A percentile compares a stretch with the other conserved stretches of the same genome.
phyloP scores from a whole-genome alignment of 2,888 invertebrate genomes.

The Ellobium chinense region DNA sequence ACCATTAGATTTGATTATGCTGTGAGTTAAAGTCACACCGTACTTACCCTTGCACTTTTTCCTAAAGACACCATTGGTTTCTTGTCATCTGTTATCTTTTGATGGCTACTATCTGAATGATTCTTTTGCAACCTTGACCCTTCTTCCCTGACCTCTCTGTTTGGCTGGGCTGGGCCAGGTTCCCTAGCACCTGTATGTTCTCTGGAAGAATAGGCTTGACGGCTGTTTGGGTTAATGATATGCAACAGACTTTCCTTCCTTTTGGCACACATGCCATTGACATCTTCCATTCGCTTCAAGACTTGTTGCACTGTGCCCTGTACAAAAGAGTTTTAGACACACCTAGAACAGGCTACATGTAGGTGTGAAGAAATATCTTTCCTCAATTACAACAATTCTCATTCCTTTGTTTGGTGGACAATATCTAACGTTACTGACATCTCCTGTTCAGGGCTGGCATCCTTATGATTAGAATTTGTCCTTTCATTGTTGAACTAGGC shows the following conservation, averaged over 20 bases:
- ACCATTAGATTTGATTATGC: too few relatives aligned
- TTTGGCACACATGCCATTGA: slow-evolving; percentile 94
- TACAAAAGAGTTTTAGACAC: too few relatives aligned
- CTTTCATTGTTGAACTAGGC: too few relatives aligned
- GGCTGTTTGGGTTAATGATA: slow-evolving; percentile 83
- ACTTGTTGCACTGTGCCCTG: slow-evolving; percentile 83
- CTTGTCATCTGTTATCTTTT: slow-evolving; percentile 16
- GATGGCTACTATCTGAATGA: slow-evolving; percentile 1
- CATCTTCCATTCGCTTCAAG: slow-evolving; percentile 94
- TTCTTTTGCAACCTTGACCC: slow-evolving; percentile 7
- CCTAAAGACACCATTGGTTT: slow-evolving; percentile 9
- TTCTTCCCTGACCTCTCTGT: slow-evolving; percentile 9
- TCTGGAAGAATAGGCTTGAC: slow-evolving; percentile 51
- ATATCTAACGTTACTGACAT: too few relatives aligned
- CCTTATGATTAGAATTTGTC: too few relatives aligned
- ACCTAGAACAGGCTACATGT: too few relatives aligned
- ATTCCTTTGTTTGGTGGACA: too few relatives aligned
- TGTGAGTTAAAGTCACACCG: too few relatives aligned
- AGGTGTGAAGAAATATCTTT: too few relatives aligned
- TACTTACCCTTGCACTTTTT: slow-evolving; percentile 39
- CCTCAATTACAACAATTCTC: too few relatives aligned
- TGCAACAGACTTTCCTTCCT: slow-evolving; percentile 80
- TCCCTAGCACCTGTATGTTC: slow-evolving; percentile 3
- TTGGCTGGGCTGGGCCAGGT: neutral
- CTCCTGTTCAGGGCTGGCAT: too few relatives aligned